A percentile compares a stretch with the other conserved stretches of the same genome.
These are phyloP conservation scores for Habroteleia sp. DNA, from an alignment of 2,888 invertebrate species.

Conservation along the genomic window DNA sequence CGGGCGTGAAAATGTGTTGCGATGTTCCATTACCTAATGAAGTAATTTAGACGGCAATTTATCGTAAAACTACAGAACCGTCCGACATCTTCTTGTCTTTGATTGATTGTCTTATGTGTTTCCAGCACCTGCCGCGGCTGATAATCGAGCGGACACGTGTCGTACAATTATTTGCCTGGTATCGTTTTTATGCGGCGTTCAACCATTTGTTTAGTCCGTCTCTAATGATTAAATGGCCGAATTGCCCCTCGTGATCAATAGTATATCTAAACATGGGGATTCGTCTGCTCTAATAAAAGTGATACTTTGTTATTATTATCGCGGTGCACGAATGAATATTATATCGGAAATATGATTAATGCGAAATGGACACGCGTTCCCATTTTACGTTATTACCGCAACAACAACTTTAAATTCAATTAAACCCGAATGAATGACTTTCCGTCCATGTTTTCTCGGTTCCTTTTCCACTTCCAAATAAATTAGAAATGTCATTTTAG, in stretches of 20 bases:
- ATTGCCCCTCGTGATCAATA: slow-evolving; percentile 42
- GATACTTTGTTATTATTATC: slow-evolving; percentile 44
- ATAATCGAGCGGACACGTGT: slow-evolving; percentile 44
- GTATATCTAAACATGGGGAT: slow-evolving; percentile 36
- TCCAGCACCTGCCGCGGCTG: slow-evolving; percentile 21
- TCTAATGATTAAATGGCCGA: slow-evolving; percentile 48
- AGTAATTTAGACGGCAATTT: too few species aligned
- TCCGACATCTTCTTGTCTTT: slow-evolving; percentile 23
- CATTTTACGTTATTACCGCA: slow-evolving; percentile 19
- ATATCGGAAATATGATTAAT: slow-evolving; percentile 49
- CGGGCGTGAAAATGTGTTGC: too few species aligned
- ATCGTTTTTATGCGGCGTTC: slow-evolving; percentile 33
- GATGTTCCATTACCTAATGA: too few species aligned
- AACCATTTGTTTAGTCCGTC: slow-evolving; percentile 21
- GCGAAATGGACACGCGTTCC: slow-evolving; percentile 21
- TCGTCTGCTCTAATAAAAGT: slow-evolving; percentile 38
- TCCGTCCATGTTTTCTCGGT: too few species aligned
- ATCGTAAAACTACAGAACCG: too few species aligned
- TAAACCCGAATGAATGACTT: too few species aligned
- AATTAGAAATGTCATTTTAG: too few species aligned
- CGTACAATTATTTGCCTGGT: slow-evolving; percentile 35
- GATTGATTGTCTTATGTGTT: slow-evolving; percentile 31
- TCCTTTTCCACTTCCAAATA: too few species aligned
- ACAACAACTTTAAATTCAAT: slow-evolving; percentile 29
- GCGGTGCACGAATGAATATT: slow-evolving; percentile 34